Base-by-base conservation (phyloP, 1,140 invertebrate species). In the Druon quercuslanigerum region DNA sequence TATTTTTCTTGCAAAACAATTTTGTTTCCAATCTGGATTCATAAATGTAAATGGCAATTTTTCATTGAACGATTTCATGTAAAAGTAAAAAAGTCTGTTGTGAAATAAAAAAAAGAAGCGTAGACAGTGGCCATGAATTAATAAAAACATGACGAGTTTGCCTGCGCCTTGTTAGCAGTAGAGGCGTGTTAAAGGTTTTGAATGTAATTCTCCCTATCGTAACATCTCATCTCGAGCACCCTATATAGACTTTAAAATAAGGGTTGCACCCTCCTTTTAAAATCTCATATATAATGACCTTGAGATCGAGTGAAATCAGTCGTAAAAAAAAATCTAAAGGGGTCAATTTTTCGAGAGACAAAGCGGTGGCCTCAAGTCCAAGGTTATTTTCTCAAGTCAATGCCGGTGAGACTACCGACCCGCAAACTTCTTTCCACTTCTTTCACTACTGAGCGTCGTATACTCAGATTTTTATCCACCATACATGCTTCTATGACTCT, bases 281-380 rank as follows among this genome's bases (percentile, higher is more conserved):
- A 66, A 66, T n/a, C 60, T 66, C 25, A 66, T 33, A 66, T 46
- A 46, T 9, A 66, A 33, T 66, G 60, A 66, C 60, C 60, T 66
- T 66, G 60, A 33, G n/a, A 66, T 66, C 40, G 40, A 66, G 60
- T 66, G 60, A 66, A 66, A 66, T 66, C 25, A 66, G 14, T 40
- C 60, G 57, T 60, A 11, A 16, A 25, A 40, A n/a, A 40, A 66
- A 66, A 6, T 66, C 40, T 40, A 66, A 66, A 66, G 60, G 60
- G 60, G 40, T 33, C 60, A 66, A 66, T 66, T 66, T 66, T 66
- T 66, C 60, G 60, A n/a, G 60, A 66, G 57, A 66, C 60, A 66
- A 66, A 66, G 60, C 60, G 14, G 25, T 66, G 60, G 60, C 60
- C 60, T 66, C 60, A 66, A 66, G 60, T 66, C 60, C 60, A 66